A percentile compares a stretch with the other conserved stretches of the same genome.
phyloP scores from a whole-genome alignment of 2,888 invertebrate species.

The Lamellibrachia columna region DNA sequence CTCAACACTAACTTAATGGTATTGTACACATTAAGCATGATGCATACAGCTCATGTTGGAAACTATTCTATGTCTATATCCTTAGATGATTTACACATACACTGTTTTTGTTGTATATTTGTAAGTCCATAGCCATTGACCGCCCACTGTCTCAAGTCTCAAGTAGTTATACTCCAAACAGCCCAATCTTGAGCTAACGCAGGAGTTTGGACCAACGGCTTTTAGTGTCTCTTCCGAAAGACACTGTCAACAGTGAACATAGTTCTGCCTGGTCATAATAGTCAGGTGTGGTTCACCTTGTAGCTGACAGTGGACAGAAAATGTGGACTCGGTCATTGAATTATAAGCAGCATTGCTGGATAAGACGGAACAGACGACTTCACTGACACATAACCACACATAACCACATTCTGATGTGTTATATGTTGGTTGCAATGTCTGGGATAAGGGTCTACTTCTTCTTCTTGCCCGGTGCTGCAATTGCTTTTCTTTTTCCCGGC shows the following conservation, averaged over 20 bases:
- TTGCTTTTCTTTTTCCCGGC: background rate
- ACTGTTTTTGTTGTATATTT: no score
- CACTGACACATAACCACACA: background rate
- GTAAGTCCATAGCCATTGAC: no score
- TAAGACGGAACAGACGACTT: background rate
- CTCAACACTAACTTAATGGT: background rate
- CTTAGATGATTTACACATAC: background rate
- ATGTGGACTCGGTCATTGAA: background rate
- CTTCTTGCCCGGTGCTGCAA: background rate
- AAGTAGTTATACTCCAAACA: no score
- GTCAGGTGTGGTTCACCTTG: background rate
- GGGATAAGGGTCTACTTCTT: background rate
- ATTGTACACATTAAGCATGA: background rate
- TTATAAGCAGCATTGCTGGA: background rate
- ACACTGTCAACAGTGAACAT: background rate
- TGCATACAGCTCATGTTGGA: background rate
- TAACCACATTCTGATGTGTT: background rate
- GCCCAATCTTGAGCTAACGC: no score
- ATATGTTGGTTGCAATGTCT: background rate
- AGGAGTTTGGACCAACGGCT: no score
- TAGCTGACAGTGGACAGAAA: background rate
- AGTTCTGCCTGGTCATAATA: background rate
- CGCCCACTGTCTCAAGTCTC: no score
- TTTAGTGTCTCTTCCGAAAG: no score
- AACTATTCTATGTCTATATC: background rate